Base-by-base conservation (phyloP, 2,797 vertebrate genomes). In the Coregonus suidteri region DNA sequence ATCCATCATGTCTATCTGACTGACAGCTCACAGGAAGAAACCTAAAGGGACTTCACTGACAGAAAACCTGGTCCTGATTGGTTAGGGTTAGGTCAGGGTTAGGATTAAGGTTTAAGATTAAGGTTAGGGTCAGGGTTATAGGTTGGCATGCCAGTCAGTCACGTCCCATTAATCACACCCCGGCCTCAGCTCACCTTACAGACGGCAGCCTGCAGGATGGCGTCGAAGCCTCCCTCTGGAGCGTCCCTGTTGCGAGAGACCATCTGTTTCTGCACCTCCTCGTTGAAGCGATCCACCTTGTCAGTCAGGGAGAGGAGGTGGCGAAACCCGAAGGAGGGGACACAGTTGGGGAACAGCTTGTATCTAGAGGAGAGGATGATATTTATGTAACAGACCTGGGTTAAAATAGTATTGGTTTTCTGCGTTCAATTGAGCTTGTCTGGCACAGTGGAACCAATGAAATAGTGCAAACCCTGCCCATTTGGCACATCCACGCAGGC, bases 201-300 rank as follows among this genome's bases (percentile, higher is more conserved):
- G 67, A 99, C 98, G 0, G 96, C 95, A 0, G 98, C 97, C 93
- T 99, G 98, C 81, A 99, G 91, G 65, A 99, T 95, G 1, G 98
- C 98, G 34, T 99, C 98, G 0, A 99, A 99, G 0, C 97, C 97
- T 0, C 98, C 98, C 87, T 99, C 98, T 0, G 98, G 98, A 0
- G 97, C 98, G 1, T 99, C 98, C 0, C 97, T 87, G 91, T 99
- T 99, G 68, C 98, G 95, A 4, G 98, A 99, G 20, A 99, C 98
- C 87, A 97, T 95, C 94, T 99, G 98, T 72, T 98, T 99, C 89
- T 93, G 96, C 78, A 99, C 98, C 87, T 99, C 97, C 82, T 98
- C 94, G 0, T 99, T 99, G 82, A 99, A 99, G 51, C 96, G 93
- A 81, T 98, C 96, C 0, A 97, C 97, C 91, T 97, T 93, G 84